Base-by-base conservation (phyloP, 1,140 invertebrate species). In the Rhizoglyphus robini region DNA sequence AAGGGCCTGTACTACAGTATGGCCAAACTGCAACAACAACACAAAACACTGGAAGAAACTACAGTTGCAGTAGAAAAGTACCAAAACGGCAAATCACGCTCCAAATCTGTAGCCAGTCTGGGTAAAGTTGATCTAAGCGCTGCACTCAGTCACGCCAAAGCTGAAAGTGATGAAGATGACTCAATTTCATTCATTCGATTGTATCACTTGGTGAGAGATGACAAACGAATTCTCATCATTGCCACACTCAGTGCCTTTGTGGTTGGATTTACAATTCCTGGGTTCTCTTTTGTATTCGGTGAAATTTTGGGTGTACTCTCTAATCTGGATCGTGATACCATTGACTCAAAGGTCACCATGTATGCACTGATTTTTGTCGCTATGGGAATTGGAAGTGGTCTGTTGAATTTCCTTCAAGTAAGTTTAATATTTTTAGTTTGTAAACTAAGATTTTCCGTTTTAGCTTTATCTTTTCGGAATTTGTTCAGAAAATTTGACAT, bases 241-340 rank as follows among this genome's bases (percentile, higher is more conserved):
- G 90, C 88, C 1, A 79, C 83, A 63, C 61, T 90, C 0, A 82
- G 83, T 0, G 83, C 88, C 2, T 73, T 84, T 0, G 75, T 84
- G 31, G 83, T 86, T 46, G 90, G 90, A 2, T 88, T 75, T 87
- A n/a, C n/a, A n/a, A n/a, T n/a, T n/a, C n/a, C n/a, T n/a, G n/a
- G n/a, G n/a, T n/a, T n/a, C n/a, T n/a, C 88, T 1, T 78, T 94
- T 8, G 73, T 93, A 2, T 89, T 94, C 71, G 87, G 88, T 57
- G 85, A 91, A 73, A 85, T 92, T 67, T 81, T 88, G 66, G 83
- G 84, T 27, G 86, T 89, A 1, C 72, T 79, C 63, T 65, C 73
- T 2, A 60, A 80, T 2, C 41, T 71, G 25, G 80, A 88, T 67
- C 75, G 46, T 32, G 59, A 76, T n/a, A 74, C 46, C 47, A 65